Conservation (phyloP, 2,113 vertebrate genomes). For the Elaphurus davidianus region DNA sequence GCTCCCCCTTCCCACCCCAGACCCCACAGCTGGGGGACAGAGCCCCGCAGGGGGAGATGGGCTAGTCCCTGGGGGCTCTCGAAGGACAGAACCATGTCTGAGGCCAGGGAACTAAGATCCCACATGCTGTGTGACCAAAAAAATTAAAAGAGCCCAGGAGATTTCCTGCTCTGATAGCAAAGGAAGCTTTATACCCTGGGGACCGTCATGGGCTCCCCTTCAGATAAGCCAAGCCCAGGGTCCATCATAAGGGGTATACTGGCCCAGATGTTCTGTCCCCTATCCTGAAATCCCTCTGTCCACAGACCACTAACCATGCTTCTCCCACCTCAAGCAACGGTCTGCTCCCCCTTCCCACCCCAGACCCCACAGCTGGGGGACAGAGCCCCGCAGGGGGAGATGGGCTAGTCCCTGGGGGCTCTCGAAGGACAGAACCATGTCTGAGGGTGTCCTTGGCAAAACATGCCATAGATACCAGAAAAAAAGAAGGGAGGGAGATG, state of each 20-base stretch:
- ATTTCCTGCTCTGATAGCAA: background rate
- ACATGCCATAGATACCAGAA: background rate
- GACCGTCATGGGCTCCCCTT: rapidly evolving
- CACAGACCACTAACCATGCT: background rate
- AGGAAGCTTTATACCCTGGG: background rate
- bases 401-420: background rate
- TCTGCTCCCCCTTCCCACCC: background rate
- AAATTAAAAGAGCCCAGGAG: background rate
- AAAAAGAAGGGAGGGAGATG: background rate
- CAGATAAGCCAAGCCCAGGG: background rate
- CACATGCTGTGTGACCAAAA: background rate
- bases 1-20: background rate
- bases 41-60: background rate
- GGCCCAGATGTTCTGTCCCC: background rate
- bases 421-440: background rate
- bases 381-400: background rate
- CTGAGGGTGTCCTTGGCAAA: background rate
- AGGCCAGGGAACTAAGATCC: too few relatives aligned
- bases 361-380: background rate
- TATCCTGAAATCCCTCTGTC: background rate
- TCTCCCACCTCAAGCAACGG: background rate
- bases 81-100: background rate
- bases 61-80: background rate
- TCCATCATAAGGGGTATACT: background rate
- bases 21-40: background rate